Conservation (phyloP, 2,113 vertebrate species). For the Tyrannus savana region DNA sequence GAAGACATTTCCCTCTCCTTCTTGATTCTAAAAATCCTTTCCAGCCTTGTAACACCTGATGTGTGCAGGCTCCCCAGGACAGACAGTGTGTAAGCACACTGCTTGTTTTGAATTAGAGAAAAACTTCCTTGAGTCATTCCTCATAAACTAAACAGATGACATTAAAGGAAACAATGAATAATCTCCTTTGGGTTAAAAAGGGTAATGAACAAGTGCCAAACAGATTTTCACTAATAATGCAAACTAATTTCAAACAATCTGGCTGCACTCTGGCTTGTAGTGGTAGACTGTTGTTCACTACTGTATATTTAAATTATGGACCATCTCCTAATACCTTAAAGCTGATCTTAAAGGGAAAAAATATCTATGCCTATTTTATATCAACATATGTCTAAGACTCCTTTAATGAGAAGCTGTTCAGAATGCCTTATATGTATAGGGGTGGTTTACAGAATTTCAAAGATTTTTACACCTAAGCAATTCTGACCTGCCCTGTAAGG, state of each 20-base stretch:
- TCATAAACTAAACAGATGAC: slow-evolving; percentile 49
- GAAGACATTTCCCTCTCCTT: not conserved
- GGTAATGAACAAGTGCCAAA: slow-evolving; percentile 45
- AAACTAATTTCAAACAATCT: slow-evolving; percentile 65
- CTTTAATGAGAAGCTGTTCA: not conserved
- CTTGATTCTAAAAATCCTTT: not conserved
- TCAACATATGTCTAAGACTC: not conserved
- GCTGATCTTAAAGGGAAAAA: not conserved
- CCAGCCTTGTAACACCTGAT: not conserved
- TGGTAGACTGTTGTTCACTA: not conserved
- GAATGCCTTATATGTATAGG: not conserved
- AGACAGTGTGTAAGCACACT: not conserved
- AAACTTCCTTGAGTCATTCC: slow-evolving; percentile 61
- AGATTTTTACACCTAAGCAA: not conserved
- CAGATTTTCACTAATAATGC: slow-evolving; percentile 41
- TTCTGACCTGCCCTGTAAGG: not conserved
- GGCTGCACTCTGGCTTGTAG: not conserved
- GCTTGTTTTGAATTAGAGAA: slow-evolving; percentile 61
- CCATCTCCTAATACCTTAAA: not conserved
- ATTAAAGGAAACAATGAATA: slow-evolving; percentile 68
- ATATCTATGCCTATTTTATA: not conserved
- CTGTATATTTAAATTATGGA: not conserved
- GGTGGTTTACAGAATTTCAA: not conserved
- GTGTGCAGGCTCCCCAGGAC: not conserved
- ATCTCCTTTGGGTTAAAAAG: slow-evolving; percentile 57